These are phyloP conservation scores for Platynereis dumerilii DNA, from an alignment of 2,888 invertebrate genomes.

Conservation along the genomic window DNA sequence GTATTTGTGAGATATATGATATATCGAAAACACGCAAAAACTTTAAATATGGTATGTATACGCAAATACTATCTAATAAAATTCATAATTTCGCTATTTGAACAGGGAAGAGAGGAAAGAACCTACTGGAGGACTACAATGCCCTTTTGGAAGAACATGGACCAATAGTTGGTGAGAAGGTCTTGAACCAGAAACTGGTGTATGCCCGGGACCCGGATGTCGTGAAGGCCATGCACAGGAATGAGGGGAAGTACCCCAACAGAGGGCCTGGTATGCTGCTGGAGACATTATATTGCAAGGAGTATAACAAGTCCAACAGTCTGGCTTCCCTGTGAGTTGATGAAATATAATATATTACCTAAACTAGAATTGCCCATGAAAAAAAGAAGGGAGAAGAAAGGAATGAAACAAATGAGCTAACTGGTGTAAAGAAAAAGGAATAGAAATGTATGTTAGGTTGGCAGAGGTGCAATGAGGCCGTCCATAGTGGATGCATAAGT, in stretches of 20 bases:
- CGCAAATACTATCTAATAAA: too few relatives aligned
- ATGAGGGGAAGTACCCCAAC: slow-evolving; percentile 21
- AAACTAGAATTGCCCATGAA: too few relatives aligned
- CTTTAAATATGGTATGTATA: too few relatives aligned
- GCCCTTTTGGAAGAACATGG: slow-evolving; percentile 7
- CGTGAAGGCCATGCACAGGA: slow-evolving; percentile 17
- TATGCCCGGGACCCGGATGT: slow-evolving; percentile 19
- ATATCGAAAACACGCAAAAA: too few relatives aligned
- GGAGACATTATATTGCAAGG: background rate
- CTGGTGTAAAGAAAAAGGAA: too few relatives aligned
- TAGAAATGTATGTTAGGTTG: too few relatives aligned
- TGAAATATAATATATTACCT: background rate
- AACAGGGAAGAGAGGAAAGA: background rate
- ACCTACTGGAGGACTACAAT: background rate
- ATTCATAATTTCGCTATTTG: too few relatives aligned
- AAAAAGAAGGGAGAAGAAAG: too few relatives aligned
- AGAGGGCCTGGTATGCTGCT: slow-evolving; percentile 6
- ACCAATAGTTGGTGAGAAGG: slow-evolving; percentile 5
- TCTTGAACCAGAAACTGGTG: slow-evolving; percentile 9
- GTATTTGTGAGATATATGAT: too few relatives aligned
- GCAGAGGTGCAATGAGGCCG: too few relatives aligned
- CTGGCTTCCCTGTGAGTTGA: background rate
- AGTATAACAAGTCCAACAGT: background rate
- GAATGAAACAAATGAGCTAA: too few relatives aligned
- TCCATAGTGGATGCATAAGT: too few relatives aligned